Conservation (phyloP, 2,113 vertebrate species). For the Turnix velox region DNA sequence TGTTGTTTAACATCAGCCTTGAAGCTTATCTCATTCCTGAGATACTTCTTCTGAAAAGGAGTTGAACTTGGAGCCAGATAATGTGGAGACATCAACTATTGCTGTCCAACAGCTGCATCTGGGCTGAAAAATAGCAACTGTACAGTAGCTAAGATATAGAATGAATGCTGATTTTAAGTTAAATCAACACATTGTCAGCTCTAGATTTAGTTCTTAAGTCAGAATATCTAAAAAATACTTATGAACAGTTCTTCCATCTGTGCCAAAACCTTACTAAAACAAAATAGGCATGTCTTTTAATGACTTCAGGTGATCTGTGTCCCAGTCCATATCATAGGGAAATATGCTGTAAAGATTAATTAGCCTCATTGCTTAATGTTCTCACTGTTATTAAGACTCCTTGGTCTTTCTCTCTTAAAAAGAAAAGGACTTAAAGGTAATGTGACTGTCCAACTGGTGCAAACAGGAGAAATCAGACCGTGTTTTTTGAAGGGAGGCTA, state of each 20-base stretch:
- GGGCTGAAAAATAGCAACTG: neutral
- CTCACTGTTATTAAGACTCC: neutral
- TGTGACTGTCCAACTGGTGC: neutral
- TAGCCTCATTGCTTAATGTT: neutral
- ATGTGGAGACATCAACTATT: neutral
- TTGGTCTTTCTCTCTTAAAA: neutral
- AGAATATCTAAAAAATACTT: neutral
- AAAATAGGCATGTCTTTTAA: neutral
- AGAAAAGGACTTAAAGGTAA: neutral
- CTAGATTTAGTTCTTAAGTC: neutral
- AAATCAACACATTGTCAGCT: neutral
- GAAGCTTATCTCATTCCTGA: neutral
- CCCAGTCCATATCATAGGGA: neutral
- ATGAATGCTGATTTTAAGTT: neutral
- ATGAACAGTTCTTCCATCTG: neutral
- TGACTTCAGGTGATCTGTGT: neutral
- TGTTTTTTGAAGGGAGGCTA: neutral
- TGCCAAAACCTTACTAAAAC: neutral
- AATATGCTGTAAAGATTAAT: neutral
- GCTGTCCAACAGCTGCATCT: neutral
- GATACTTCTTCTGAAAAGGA: neutral
- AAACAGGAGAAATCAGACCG: neutral
- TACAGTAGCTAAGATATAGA: neutral
- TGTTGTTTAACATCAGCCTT: neutral
- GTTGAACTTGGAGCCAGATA: neutral